Percentiles rank a stretch among this genome's conserved stretches.
phyloP scores from a whole-genome alignment of 1,140 invertebrate genomes.

The Riptortus pedestris region DNA sequence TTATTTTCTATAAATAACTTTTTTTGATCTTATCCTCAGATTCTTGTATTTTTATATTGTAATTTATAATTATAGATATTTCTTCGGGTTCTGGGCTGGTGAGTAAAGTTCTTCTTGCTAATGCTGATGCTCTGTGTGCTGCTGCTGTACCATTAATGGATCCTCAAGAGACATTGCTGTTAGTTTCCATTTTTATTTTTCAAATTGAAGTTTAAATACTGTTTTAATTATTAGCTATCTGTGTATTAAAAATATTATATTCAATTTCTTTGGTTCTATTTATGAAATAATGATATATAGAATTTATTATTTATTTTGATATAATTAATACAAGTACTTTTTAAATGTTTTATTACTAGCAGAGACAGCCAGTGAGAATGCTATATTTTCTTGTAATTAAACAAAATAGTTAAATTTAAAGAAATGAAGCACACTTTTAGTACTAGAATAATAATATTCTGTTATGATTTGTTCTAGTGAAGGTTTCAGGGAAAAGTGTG shows the following conservation, averaged over 20 bases:
- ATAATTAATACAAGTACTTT: no score
- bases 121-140: conserved; percentile 92
- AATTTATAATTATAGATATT: conserved; percentile 41
- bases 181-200: conserved; percentile 33
- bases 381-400: no score
- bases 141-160: conserved; percentile 88
- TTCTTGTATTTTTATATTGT: no score
- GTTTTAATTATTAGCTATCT: background rate
- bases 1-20: background rate
- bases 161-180: conserved; percentile 74
- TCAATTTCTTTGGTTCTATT: no score
- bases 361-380: no score
- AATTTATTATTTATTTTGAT: no score
- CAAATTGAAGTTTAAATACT: background rate
- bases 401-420: no score
- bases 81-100: conserved; percentile 56
- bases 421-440: no score
- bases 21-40: background rate
- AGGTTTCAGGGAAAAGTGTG: conserved; percentile 86
- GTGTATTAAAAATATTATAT: background rate
- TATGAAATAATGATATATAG: no score
- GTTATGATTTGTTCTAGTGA: conserved; percentile 58
- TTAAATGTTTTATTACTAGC: no score
- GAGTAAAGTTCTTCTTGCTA: conserved; percentile 82
- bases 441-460: no score